Base-by-base conservation (phyloP, 2,113 vertebrate species). In the Melanocharis versteri region DNA sequence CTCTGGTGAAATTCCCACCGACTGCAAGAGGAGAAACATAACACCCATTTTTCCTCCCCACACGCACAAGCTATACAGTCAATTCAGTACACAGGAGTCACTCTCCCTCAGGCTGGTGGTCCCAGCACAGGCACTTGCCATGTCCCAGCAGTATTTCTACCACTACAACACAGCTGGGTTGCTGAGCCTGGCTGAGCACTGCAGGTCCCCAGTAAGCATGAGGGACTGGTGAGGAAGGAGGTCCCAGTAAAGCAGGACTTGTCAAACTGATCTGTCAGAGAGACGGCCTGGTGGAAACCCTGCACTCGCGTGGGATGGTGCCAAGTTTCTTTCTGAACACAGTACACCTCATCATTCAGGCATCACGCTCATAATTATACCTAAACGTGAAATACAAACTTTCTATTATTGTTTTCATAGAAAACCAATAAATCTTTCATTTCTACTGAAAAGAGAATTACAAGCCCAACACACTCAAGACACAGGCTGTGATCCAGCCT, bases 321-420 rank as follows among this genome's bases (percentile, higher is more conserved):
- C 57, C 73, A 94, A 40, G 6, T 91, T 91, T 93, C 64, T 70
- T 89, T 71, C 71, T 50, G 37, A 82, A 28, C 21, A 20, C 72
- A 44, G 33, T 35, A 75, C 47, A 87, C 77, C 86, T 94, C 87
- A 93, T 78, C 39, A 33, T 87, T 96, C 89, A 95, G 93, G 24
- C 18, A 84, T 14, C 8, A 2, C 51, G 54, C 60, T 69, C 45
- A 17, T 82, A 88, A 83, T 83, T 86, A 72, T 15, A 95, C 57
- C 60, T 89, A 68, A 89, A 72, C 2, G 26, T 61, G 53, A 93
- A 95, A 91, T 35, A 84, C 27, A 78, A 82, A 65, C 81, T 61
- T 93, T 62, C 77, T 76, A 35, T 84, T 79, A 77, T 65, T 72
- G 35, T 85, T 95, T 94, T 77, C 73, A 65, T 2, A 76, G 45